phyloP scores from a whole-genome alignment of 2,113 vertebrate species.

The Telmatochromis sp. region DNA sequence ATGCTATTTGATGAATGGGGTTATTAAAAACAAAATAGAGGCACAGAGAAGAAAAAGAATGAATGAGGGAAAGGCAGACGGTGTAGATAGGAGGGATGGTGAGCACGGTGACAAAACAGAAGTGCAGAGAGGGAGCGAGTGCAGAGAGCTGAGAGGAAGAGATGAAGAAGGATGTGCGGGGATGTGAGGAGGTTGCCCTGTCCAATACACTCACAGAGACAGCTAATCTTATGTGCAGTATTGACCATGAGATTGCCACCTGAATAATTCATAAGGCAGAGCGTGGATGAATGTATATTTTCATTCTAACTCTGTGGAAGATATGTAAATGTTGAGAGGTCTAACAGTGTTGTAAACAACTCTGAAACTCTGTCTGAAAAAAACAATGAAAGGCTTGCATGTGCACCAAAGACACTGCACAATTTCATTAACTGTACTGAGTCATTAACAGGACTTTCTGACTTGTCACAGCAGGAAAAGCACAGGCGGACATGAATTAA shows the following conservation, averaged over 20 bases:
- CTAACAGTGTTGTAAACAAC: neutral
- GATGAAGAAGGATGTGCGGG: slow-evolving; percentile 13
- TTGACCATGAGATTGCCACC: slow-evolving; percentile 43
- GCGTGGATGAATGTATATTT: slow-evolving; percentile 4
- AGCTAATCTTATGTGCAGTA: slow-evolving; percentile 44
- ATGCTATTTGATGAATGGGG: slow-evolving; percentile 43
- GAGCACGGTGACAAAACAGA: neutral
- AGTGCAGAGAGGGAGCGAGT: neutral
- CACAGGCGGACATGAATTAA: neutral
- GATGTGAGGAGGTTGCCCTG: neutral
- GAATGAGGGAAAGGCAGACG: neutral
- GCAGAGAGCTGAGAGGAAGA: neutral
- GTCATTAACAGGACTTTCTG: neutral
- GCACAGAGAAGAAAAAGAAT: neutral
- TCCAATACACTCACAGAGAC: slow-evolving; percentile 44
- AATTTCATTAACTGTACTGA: neutral
- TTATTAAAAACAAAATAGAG: slow-evolving; percentile 32
- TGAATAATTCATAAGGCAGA: slow-evolving; percentile 51
- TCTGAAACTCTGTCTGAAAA: neutral
- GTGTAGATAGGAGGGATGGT: neutral
- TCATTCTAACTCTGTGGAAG: neutral
- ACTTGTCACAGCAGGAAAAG: neutral
- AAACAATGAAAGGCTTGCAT: neutral
- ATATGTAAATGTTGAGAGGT: slow-evolving; percentile 2
- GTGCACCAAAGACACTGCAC: neutral